Conservation (phyloP, 2,888 invertebrate species). For the Drosophila cracens region DNA sequence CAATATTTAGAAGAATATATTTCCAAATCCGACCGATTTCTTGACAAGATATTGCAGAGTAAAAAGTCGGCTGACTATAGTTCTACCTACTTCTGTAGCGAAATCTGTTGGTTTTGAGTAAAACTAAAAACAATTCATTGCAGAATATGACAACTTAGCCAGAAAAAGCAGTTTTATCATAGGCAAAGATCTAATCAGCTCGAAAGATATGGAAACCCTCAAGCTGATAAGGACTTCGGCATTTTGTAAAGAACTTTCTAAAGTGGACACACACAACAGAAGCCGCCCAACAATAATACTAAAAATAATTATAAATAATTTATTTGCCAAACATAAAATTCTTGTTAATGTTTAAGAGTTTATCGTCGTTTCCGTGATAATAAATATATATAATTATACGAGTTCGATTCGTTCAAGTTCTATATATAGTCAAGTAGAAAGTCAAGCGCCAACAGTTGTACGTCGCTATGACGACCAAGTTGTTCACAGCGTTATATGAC, state of each 20-base stretch:
- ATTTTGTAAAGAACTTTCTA: neutral
- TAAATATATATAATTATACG: neutral
- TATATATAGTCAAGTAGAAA: neutral
- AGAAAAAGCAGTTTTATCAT: neutral
- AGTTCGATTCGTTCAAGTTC: neutral
- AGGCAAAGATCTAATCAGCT: neutral
- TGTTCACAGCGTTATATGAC: no score
- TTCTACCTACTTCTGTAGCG: no score
- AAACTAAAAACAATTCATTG: neutral
- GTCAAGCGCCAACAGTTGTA: no score
- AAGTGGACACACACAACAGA: neutral
- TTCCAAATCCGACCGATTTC: neutral
- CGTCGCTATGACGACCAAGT: no score
- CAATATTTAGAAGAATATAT: neutral
- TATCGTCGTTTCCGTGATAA: neutral
- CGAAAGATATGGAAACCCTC: accelerated
- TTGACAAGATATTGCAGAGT: neutral
- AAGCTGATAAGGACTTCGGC: neutral
- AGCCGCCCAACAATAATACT: no score
- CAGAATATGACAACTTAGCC: neutral
- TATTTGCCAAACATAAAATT: neutral
- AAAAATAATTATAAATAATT: no score
- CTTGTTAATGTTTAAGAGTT: neutral
- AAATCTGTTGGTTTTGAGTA: neutral
- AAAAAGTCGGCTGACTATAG: neutral